These are phyloP conservation scores for Manis pentadactyla DNA, from an alignment of 2,797 vertebrate genomes.

Conservation along the genomic window DNA sequence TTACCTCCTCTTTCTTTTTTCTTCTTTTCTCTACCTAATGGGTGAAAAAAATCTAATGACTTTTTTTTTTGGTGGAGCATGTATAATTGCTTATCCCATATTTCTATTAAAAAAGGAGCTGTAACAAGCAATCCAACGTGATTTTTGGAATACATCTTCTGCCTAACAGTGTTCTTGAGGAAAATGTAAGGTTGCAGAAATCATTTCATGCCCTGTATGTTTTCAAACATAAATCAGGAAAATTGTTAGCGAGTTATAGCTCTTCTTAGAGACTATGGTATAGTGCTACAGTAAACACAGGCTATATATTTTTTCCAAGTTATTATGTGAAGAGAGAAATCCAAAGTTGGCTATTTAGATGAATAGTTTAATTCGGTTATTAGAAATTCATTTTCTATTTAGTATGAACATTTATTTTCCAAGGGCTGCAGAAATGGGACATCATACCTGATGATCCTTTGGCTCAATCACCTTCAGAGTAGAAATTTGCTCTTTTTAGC, in stretches of 20 bases:
- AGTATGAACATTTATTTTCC: slow-evolving; percentile 74
- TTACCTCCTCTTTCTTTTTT: background rate
- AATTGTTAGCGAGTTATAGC: slow-evolving; percentile 90
- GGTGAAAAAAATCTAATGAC: slow-evolving; percentile 81
- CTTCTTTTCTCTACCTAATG: slow-evolving; percentile 80
- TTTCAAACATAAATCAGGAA: slow-evolving; percentile 91
- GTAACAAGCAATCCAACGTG: slow-evolving; percentile 86
- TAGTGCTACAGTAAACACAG: slow-evolving; percentile 86
- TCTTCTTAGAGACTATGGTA: slow-evolving; percentile 88
- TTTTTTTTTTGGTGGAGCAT: slow-evolving; percentile 81
- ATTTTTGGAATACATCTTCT: slow-evolving; percentile 87
- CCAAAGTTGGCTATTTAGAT: slow-evolving; percentile 82
- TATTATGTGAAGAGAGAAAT: slow-evolving; percentile 86
- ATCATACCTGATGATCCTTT: slow-evolving; percentile 21
- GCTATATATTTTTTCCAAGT: slow-evolving; percentile 87
- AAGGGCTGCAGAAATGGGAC: slow-evolving; percentile 45
- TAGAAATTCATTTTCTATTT: slow-evolving; percentile 86
- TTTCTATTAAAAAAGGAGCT: slow-evolving; percentile 87
- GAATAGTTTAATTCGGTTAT: slow-evolving; percentile 85
- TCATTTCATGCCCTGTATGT: slow-evolving; percentile 91
- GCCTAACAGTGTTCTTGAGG: slow-evolving; percentile 86
- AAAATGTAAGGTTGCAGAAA: slow-evolving; percentile 90
- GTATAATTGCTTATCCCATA: slow-evolving; percentile 87
- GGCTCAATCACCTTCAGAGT: background rate
- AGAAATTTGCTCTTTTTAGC: slow-evolving; percentile 18